Evolutionary conservation across 1,140 invertebrate species (phyloP), one percentile per base, ranked within the genome.

Genomic region (Aphelinus certus): DNA sequence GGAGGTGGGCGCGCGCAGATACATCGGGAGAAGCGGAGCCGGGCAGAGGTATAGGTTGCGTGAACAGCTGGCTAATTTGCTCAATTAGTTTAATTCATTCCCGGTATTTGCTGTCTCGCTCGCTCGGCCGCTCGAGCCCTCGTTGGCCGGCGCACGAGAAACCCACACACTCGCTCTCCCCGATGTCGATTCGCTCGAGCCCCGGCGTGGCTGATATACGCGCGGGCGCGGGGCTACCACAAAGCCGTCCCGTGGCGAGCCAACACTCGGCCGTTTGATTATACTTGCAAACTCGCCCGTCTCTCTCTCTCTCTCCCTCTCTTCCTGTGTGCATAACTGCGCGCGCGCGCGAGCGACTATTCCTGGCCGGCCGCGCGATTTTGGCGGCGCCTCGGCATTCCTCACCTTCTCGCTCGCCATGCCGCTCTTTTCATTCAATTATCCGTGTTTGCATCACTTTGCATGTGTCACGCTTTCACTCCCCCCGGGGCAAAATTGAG

Each of bases 41-140:
- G 26, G 26, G 0, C 26, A 26, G 26, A 26, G 26, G 70, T 73
- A 76, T 79, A 72, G 75, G 55, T 83, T 83, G 82, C 83, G 81
- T 83, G 83, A 86, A 85, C 81, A 79, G 78, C 80, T 76, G 81
- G 80, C 81, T 83, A 85, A 87, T 85, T 87, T 84, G 74, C 82
- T 83, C 84, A 83, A 86, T 86, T 85, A 84, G 82, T 82, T 85
- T 83, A 85, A 86, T 86, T 85, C 82, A 85, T 87, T 86, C 84
- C 74, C 71, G 77, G 81, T 85, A 86, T 81, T 83, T 83, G 79
- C 73, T 78, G 67, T 55, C 69, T 77, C 73, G 77, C 62, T 63
- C 48, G n/a, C 47, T 64, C 9, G 26, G 26, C 26, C 26, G 26
- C 26, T 26, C 26, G 26, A 26, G 26, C 26, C 26, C 26, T 26